phyloP scores from a whole-genome alignment of 2,113 vertebrate species.

The Bubo bubo region DNA sequence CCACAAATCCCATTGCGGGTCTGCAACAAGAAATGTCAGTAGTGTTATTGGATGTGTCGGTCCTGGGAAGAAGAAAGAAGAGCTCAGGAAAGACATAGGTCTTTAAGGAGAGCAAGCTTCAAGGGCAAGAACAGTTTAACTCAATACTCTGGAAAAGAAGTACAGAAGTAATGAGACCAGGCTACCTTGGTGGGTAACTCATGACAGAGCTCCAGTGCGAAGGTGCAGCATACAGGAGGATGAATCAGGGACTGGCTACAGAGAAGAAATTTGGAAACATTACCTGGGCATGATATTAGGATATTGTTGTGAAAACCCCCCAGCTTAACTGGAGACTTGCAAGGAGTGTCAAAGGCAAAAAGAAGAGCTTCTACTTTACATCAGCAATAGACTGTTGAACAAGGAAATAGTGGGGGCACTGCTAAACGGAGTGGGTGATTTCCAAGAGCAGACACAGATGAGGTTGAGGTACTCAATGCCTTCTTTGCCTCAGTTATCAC shows the following conservation, averaged over 20 bases:
- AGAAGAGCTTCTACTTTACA: not conserved
- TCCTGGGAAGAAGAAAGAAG: not conserved
- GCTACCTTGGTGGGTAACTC: not conserved
- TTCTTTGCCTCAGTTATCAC: not conserved
- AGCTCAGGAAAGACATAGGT: not conserved
- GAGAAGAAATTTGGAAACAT: not conserved
- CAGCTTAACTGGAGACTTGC: not conserved
- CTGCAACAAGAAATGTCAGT: not conserved
- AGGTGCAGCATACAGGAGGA: not conserved
- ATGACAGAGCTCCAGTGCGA: not conserved
- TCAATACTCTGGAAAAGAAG: not conserved
- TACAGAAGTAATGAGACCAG: not conserved
- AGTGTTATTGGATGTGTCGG: not conserved
- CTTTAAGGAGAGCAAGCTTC: not conserved
- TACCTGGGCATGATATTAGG: accelerated
- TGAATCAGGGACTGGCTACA: not conserved
- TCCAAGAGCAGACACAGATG: not conserved
- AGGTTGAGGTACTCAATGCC: not conserved
- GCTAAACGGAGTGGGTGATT: not conserved
- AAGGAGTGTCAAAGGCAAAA: not conserved
- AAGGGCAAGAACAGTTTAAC: not conserved
- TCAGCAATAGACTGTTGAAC: not conserved
- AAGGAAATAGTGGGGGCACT: not conserved
- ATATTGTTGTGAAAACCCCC: accelerated
- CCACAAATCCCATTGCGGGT: not conserved